These are phyloP conservation scores for Spilosoma lubricipeda DNA, from an alignment of 2,888 invertebrate species.

Conservation along the genomic window DNA sequence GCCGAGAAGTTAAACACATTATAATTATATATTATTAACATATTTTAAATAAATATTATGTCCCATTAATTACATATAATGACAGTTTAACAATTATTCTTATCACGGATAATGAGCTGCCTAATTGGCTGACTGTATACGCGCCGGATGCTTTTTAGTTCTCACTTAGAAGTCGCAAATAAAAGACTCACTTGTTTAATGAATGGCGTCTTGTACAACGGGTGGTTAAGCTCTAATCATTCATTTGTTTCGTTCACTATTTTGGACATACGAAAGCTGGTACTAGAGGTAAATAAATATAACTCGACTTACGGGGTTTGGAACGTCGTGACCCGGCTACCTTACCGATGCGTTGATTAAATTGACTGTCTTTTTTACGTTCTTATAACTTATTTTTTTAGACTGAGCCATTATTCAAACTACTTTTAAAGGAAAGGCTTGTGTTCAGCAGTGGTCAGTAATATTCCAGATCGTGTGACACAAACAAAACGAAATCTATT, in stretches of 20 bases:
- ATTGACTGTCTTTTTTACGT: too few species aligned
- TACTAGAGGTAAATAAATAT: too few species aligned
- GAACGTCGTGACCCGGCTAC: too few species aligned
- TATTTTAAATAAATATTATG: constrained; percentile 19
- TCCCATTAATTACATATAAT: constrained; percentile 16
- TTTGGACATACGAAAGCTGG: not conserved
- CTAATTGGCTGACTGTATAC: constrained; percentile 62
- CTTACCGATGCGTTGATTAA: too few species aligned
- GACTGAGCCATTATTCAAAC: too few species aligned
- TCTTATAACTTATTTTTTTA: too few species aligned
- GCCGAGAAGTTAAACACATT: constrained; percentile 9
- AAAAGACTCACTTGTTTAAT: constrained; percentile 71
- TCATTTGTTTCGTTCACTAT: constrained; percentile 29
- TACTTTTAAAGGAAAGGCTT: too few species aligned
- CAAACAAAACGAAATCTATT: too few species aligned
- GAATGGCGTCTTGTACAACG: constrained; percentile 60
- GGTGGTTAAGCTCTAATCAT: constrained; percentile 27
- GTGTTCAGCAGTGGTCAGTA: not conserved
- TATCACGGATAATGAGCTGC: constrained; percentile 27
- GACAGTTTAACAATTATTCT: constrained; percentile 18
- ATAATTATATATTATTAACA: constrained; percentile 6
- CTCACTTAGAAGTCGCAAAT: constrained; percentile 72
- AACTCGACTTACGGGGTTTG: too few species aligned
- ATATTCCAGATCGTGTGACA: not conserved
- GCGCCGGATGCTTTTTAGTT: constrained; percentile 79